phyloP scores from a whole-genome alignment of 1,140 invertebrate genomes.

The Drosophila sproati region DNA sequence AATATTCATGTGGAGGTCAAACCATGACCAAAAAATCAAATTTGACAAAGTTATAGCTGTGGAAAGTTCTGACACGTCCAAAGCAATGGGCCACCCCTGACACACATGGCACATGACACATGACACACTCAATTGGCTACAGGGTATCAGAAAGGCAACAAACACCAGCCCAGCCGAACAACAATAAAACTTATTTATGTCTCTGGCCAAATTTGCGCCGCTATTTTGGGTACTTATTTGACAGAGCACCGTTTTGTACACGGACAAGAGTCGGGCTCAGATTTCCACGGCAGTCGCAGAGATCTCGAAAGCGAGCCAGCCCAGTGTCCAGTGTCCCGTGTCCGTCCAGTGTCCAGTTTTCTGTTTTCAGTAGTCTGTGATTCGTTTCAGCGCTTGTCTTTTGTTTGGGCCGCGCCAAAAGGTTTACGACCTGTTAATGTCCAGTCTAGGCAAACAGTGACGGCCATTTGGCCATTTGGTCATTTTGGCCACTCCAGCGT shows the following conservation, averaged over 20 bases:
- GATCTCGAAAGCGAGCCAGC: background rate
- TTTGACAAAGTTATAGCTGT: too few species aligned
- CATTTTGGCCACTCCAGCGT: slow-evolving; percentile 39
- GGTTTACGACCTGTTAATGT: slow-evolving; percentile 83
- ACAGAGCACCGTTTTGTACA: slow-evolving; percentile 77
- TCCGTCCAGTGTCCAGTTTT: background rate
- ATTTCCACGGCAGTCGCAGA: slow-evolving; percentile 43
- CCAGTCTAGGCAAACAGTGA: slow-evolving; percentile 73
- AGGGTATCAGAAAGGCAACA: slow-evolving; percentile 1
- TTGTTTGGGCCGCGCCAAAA: slow-evolving; percentile 77
- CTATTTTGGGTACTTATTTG: slow-evolving; percentile 81
- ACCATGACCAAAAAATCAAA: too few species aligned
- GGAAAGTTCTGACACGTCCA: background rate
- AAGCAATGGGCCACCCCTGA: background rate
- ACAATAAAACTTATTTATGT: slow-evolving; percentile 84
- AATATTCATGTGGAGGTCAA: too few species aligned
- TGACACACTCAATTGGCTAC: background rate
- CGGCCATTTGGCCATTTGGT: slow-evolving; percentile 32
- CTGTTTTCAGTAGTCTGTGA: slow-evolving; percentile 2
- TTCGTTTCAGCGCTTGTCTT: slow-evolving; percentile 76
- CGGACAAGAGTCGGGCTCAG: slow-evolving; percentile 51
- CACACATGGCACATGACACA: background rate
- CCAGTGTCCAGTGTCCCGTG: background rate
- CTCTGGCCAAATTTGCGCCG: slow-evolving; percentile 77
- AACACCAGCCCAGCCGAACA: slow-evolving; percentile 34